phyloP scores from a whole-genome alignment of 2,888 invertebrate species.

The Ptychoptera contaminata region DNA sequence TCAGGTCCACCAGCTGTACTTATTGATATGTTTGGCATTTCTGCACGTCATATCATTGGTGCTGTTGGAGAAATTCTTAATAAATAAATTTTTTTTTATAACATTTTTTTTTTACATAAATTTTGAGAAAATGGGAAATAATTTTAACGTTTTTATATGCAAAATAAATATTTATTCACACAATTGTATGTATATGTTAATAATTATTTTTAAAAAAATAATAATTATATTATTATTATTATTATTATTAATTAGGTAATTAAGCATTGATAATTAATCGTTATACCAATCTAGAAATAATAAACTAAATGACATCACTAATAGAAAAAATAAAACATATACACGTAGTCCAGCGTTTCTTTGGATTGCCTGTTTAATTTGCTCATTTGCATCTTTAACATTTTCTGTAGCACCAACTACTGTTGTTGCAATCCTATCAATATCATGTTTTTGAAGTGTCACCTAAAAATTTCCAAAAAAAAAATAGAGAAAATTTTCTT shows the following conservation, averaged over 20 bases:
- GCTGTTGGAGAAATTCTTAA: conserved; percentile 52
- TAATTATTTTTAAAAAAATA: too few species aligned
- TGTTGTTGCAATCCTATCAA: conserved; percentile 76
- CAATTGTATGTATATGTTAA: too few species aligned
- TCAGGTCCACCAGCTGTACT: conserved; percentile 82
- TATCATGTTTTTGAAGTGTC: conserved; percentile 82
- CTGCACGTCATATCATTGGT: conserved; percentile 57
- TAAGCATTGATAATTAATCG: too few species aligned
- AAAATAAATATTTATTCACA: too few species aligned
- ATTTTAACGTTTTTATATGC: too few species aligned
- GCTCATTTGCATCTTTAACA: conserved; percentile 91
- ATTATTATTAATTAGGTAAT: too few species aligned
- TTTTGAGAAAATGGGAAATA: too few species aligned
- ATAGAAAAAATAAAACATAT: conserved; percentile 85
- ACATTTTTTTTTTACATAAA: too few species aligned
- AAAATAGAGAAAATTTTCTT: background rate
- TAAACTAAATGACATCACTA: conserved; percentile 90
- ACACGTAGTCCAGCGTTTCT: conserved; percentile 90
- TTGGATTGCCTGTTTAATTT: conserved; percentile 92
- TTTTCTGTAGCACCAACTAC: conserved; percentile 90
- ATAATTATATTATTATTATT: too few species aligned
- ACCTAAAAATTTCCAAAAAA: conserved; percentile 41
- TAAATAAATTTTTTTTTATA: too few species aligned
- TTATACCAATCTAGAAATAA: conserved; percentile 99
- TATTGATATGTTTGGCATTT: conserved; percentile 79